phyloP scores from a whole-genome alignment of 1,140 invertebrate species.

The Drosophila arawakana region DNA sequence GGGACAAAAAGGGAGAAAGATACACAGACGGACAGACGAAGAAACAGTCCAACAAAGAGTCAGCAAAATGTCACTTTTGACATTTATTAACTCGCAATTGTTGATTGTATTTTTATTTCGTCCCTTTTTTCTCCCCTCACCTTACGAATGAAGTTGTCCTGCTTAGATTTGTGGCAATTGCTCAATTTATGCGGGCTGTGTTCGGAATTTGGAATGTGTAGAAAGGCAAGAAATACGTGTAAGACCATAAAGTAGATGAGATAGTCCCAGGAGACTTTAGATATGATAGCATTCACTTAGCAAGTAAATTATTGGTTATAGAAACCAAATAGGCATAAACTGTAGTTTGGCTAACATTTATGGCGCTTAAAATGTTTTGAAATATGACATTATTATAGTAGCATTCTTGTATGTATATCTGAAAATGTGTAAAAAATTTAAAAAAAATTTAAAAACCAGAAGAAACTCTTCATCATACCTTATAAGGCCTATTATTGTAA shows the following conservation, averaged over 20 bases:
- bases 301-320: background rate
- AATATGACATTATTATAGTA: no score
- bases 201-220: constrained; percentile 21
- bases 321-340: no score
- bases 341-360: no score
- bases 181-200: constrained; percentile 51
- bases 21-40: background rate
- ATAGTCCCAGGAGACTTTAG: constrained; percentile 2
- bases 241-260: background rate
- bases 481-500: background rate
- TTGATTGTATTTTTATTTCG: constrained; percentile 37
- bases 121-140: constrained; percentile 7
- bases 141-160: constrained; percentile 20
- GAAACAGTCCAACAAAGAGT: constrained; percentile 13
- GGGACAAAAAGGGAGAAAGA: background rate
- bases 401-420: no score
- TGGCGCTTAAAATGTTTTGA: no score
- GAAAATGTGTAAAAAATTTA: no score
- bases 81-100: constrained; percentile 78
- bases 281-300: background rate
- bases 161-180: constrained; percentile 37
- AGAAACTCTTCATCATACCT: no score
- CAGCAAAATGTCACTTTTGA: constrained; percentile 64
- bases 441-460: no score
- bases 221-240: constrained; percentile 5